Evolutionary conservation across 2,797 vertebrate species (phyloP).

Genomic region (Telmatherina bonti): DNA sequence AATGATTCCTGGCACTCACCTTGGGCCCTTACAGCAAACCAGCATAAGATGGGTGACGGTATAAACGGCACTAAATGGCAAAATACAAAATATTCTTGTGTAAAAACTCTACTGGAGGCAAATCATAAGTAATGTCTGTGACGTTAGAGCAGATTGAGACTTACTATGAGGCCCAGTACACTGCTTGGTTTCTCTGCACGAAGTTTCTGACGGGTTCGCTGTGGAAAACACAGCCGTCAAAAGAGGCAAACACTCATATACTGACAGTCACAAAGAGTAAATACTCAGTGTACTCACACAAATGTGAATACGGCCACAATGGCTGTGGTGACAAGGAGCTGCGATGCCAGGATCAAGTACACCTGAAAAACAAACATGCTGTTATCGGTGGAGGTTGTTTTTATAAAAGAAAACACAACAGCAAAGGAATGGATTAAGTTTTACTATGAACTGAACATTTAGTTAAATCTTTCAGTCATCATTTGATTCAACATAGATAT

Average conservation of each 20-base stretch:
- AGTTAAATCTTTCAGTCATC: no score
- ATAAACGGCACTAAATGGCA: conserved; percentile 81
- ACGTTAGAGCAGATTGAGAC: conserved; percentile 45
- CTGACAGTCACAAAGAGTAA: conserved; percentile 1
- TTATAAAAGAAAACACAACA: no score
- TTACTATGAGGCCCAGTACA: conserved; percentile 95
- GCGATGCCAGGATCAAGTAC: conserved; percentile 90
- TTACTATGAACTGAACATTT: neutral
- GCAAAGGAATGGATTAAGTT: no score
- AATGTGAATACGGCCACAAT: conserved; percentile 93
- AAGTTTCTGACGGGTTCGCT: conserved; percentile 83
- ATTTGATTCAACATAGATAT: neutral
- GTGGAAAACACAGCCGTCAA: conserved; percentile 39
- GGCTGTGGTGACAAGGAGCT: conserved; percentile 90
- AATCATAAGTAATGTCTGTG: neutral
- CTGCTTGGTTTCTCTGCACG: conserved; percentile 75
- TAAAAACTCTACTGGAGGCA: neutral
- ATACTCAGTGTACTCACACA: conserved; percentile 84
- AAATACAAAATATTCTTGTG: neutral
- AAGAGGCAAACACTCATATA: neutral
- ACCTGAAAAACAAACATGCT: conserved; percentile 80
- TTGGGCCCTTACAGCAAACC: conserved; percentile 92
- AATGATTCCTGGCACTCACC: conserved; percentile 82
- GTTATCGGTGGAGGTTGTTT: neutral
- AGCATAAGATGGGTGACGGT: conserved; percentile 89